A percentile compares a stretch with the other conserved stretches of the same genome.
Evolutionary conservation across 2,888 invertebrate species (phyloP).

Genomic region (Epistrophella euchroma): DNA sequence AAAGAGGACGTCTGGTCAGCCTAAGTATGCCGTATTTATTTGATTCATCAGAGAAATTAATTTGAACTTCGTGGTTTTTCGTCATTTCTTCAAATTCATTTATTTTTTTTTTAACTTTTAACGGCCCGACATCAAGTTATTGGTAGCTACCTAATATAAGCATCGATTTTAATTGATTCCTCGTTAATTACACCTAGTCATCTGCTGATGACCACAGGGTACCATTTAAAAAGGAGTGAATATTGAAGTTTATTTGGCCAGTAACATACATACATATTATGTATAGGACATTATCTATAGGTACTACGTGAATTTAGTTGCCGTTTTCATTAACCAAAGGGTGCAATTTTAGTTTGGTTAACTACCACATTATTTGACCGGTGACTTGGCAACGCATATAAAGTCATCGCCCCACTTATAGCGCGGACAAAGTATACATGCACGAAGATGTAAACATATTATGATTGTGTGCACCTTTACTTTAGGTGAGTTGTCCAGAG

Average conservation of each 20-base stretch:
- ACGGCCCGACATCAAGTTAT: not conserved
- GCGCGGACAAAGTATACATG: conserved; percentile 36
- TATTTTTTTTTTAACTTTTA: conserved; percentile 22
- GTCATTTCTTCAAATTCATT: conserved; percentile 9
- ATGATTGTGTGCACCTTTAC: conserved; percentile 10
- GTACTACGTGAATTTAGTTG: conserved; percentile 2
- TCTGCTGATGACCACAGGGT: conserved; percentile 30
- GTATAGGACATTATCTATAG: not conserved
- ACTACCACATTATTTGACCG: not conserved
- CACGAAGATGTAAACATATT: conserved; percentile 9
- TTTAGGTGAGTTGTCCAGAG: conserved; percentile 1
- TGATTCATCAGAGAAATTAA: conserved; percentile 60
- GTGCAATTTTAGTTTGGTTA: conserved; percentile 40
- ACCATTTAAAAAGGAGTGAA: conserved; percentile 37
- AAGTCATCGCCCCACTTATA: conserved; percentile 66
- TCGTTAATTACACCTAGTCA: conserved; percentile 58
- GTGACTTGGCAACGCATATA: conserved; percentile 37
- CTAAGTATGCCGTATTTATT: conserved; percentile 52
- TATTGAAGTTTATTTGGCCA: conserved; percentile 48
- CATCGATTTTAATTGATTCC: conserved; percentile 66
- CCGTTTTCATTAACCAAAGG: conserved; percentile 14
- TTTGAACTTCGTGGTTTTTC: conserved; percentile 53
- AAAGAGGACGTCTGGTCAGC: too few species aligned
- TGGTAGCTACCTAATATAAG: conserved; percentile 36
- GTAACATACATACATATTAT: conserved; percentile 7